Evolutionary conservation across 2,113 vertebrate species (phyloP), one percentile per base, ranked within the genome.

Genomic region (Ophthalmolycus amberensis): DNA sequence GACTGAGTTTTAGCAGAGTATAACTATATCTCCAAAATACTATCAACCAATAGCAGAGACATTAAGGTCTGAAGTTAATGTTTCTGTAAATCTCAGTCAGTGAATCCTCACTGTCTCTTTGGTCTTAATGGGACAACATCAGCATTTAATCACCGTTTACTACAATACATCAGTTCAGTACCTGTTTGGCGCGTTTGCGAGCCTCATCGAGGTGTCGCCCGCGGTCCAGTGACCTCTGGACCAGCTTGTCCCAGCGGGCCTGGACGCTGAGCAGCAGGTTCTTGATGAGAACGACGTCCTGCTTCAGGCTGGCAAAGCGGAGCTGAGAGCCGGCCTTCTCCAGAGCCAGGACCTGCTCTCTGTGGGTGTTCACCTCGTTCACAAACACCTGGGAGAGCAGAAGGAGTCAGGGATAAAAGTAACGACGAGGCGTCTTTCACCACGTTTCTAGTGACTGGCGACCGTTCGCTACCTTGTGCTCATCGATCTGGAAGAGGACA

Each of bases 211-310:
- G 95, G 22, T 97, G 97, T 10, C 98, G 91, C 0, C 98, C 98
- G 22, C 98, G 94, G 91, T 99, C 98, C 88, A 99, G 96, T 0
- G 98, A 99, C 85, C 97, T 95, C 94, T 99, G 98, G 18, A 99
- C 97, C 48, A 99, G 96, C 87, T 99, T 99, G 95, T 99, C 98
- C 98, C 98, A 99, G 62, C 98, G 97, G 1, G 97, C 96, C 94
- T 99, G 98, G 46, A 99, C 98, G 1, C 98, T 99, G 50, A 99
- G 96, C 90, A 99, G 94, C 87, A 99, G 96, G 92, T 99, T 99
- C 91, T 99, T 99, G 91, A 99, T 99, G 66, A 99, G 93, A 60
- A 99, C 98, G 77, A 99, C 98, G 0, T 99, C 98, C 92, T 99
- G 98, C 91, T 99, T 99, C 83, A 99, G 94, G 90, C 98, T 99